Conservation (phyloP, 2,797 vertebrate species). For the Euthynnus affinis region DNA sequence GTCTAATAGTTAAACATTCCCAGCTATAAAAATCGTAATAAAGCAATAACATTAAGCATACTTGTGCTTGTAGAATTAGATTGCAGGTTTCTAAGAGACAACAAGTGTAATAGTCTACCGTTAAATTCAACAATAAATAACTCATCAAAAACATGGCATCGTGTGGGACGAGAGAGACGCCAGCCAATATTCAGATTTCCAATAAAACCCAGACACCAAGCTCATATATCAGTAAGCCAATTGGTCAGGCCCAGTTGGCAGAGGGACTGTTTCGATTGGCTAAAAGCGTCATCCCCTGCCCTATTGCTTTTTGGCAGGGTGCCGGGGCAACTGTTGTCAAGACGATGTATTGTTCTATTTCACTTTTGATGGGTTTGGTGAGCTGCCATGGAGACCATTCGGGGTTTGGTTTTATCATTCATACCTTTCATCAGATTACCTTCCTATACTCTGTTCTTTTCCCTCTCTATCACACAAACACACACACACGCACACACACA, state of each 20-base stretch:
- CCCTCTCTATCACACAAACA: background rate
- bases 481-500: slow-evolving; percentile 23
- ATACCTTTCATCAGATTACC: slow-evolving; percentile 16
- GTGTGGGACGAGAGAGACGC: background rate
- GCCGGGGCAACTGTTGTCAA: slow-evolving; percentile 61
- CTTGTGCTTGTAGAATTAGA: background rate
- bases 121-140: background rate
- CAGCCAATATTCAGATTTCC: slow-evolving; percentile 28
- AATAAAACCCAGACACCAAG: slow-evolving; percentile 8
- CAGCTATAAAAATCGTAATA: too few relatives aligned
- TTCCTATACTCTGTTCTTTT: background rate
- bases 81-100: background rate
- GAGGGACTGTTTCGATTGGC: slow-evolving; percentile 37
- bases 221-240: slow-evolving; percentile 21
- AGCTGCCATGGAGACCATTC: slow-evolving; percentile 40
- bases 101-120: background rate
- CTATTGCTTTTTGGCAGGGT: slow-evolving; percentile 40
- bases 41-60: too few relatives aligned
- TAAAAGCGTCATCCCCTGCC: slow-evolving; percentile 31
- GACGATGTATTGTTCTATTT: slow-evolving; percentile 66
- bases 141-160: background rate
- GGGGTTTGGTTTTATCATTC: slow-evolving; percentile 35
- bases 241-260: slow-evolving; percentile 38
- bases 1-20: background rate
- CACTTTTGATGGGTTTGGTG: slow-evolving; percentile 45